Percentiles rank a stretch among this genome's conserved stretches.
Evolutionary conservation across 2,797 vertebrate species (phyloP).

Genomic region (Chelonia mydas): DNA sequence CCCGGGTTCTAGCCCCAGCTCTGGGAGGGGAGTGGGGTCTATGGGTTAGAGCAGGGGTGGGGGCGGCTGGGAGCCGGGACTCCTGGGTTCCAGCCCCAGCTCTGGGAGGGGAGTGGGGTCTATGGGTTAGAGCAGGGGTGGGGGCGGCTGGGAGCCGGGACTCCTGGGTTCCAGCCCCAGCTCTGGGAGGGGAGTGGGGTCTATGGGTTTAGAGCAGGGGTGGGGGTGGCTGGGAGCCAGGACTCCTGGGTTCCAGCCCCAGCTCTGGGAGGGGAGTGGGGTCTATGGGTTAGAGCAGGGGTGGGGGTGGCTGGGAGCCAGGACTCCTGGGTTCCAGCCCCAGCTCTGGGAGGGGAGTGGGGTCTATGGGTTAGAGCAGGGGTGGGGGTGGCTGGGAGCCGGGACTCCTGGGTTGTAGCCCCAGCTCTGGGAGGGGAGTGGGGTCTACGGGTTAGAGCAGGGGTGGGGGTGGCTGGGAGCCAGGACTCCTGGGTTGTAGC

Average conservation of each 20-base stretch:
- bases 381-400: not conserved
- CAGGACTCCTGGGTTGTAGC: no score
- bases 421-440: not conserved
- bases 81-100: no score
- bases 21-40: not conserved
- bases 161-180: no score
- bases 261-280: not conserved
- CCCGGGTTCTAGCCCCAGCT: no score
- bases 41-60: no score
- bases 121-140: not conserved
- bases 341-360: not conserved
- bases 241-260: no score
- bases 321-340: no score
- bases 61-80: not conserved
- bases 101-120: not conserved
- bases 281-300: not conserved
- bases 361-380: not conserved
- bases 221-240: not conserved
- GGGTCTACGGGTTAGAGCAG: not conserved
- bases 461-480: no score
- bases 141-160: not conserved
- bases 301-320: not conserved
- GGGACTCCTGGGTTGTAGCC: no score
- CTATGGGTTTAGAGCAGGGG: not conserved
- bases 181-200: not conserved